Evolutionary conservation across 2,113 vertebrate genomes (phyloP), one percentile per base, ranked within the genome.

Genomic region (Nesoenas mayeri): DNA sequence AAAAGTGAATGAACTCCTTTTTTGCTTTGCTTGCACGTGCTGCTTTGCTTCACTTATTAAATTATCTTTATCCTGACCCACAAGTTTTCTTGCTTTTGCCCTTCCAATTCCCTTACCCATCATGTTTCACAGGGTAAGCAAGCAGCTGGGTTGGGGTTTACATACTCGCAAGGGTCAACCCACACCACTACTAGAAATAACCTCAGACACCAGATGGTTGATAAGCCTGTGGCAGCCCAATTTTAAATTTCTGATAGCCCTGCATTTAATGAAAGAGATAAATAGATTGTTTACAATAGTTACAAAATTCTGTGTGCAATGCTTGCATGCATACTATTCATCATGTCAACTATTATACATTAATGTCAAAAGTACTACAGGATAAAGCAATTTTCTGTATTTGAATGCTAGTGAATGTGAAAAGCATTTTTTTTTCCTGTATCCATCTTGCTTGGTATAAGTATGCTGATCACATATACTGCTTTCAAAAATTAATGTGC

Each of bases 301-400:
- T 75, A 36, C 31, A 51, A 83, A 80, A 26, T 56, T 70, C 26
- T 78, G 36, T 1, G 1, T 34, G 32, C 42, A 93, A 14, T 54
- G 32, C 17, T 77, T 77, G 42, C 10, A 25, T 74, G 51, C 36
- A 11, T 83, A 48, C 28, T 70, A 89, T 94, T 93, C 64, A 91
- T 94, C 86, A 84, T 73, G 50, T 83, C 83, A 80, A 6, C 40
- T 18, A 82, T 54, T 65, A 25, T 84, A 67, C 34, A 9, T 73
- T 48, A 89, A 67, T 51, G 31, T 31, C 25, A 82, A 11, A 62
- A 62, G 26, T 58, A 81, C 67, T 94, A 60, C 29, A 82, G 44
- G 50, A 83, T 79, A 82, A 87, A 82, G 40, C 67, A 75, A 66
- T 90, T 92, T 89, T 93, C 71, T 95, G 40, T 60, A 12, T 89